Evolutionary conservation across 1,140 invertebrate genomes (phyloP).

Genomic region (Agrilus planipennis): DNA sequence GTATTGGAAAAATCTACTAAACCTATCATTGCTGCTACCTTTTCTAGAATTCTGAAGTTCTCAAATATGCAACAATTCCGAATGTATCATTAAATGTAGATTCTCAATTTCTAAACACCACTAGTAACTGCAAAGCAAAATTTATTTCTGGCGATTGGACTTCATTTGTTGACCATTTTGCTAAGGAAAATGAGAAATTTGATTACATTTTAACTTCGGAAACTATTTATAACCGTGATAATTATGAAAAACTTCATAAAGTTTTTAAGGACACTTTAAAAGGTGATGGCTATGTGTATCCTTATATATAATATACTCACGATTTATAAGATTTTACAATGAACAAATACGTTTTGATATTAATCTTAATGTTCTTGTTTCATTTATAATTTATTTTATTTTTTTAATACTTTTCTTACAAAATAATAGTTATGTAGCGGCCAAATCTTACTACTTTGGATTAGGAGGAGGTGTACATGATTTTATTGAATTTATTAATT

Average conservation of each 20-base stretch:
- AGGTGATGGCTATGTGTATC: conserved; percentile 47
- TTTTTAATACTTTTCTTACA: conserved; percentile 5
- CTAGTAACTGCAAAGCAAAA: conserved; percentile 39
- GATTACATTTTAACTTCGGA: conserved; percentile 81
- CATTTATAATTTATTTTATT: conserved; percentile 6
- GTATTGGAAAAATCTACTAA: not conserved
- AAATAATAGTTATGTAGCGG: conserved; percentile 51
- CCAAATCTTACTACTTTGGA: conserved; percentile 82
- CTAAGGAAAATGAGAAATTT: conserved; percentile 43
- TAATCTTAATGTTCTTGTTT: conserved; percentile 6
- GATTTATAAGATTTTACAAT: not conserved
- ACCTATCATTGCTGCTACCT: conserved; percentile 1
- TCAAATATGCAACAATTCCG: conserved; percentile 60
- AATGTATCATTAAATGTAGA: conserved; percentile 59
- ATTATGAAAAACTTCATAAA: conserved; percentile 61
- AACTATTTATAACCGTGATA: conserved; percentile 78
- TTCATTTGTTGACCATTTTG: conserved; percentile 39
- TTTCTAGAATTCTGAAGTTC: conserved; percentile 65
- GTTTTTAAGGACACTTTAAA: conserved; percentile 58
- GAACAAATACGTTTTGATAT: not conserved
- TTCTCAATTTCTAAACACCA: conserved; percentile 21
- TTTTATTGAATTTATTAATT: conserved; percentile 52
- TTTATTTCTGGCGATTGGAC: conserved; percentile 77
- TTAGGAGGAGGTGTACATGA: conserved; percentile 69
- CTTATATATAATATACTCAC: conserved; percentile 18